phyloP scores from a whole-genome alignment of 2,888 invertebrate genomes.

The Chrysodeixis includens region DNA sequence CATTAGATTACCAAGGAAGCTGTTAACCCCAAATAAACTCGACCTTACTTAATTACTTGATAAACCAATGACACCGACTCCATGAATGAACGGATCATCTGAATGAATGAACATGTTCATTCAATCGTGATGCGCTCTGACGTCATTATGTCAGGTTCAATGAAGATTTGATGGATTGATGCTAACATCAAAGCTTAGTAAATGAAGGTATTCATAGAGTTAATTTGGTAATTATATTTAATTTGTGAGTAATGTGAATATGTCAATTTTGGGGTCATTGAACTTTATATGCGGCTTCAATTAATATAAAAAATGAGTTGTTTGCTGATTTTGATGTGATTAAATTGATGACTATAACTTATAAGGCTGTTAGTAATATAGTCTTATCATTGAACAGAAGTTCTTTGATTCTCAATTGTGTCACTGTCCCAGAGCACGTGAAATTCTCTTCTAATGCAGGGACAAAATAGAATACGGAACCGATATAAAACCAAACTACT shows the following conservation, averaged over 20 bases:
- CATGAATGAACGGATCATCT: conserved; percentile 44
- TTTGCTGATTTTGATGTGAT: no score
- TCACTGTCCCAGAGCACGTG: no score
- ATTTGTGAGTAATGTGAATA: neutral
- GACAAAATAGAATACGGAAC: no score
- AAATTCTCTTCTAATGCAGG: no score
- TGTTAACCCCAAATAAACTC: conserved; percentile 39
- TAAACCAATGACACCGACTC: conserved; percentile 40
- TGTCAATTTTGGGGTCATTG: neutral
- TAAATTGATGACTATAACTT: no score
- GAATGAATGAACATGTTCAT: conserved; percentile 50
- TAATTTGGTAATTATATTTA: neutral
- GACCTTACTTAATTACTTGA: conserved; percentile 45
- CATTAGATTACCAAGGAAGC: conserved; percentile 18
- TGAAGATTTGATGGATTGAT: conserved; percentile 48
- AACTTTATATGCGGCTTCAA: neutral
- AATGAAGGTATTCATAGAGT: neutral
- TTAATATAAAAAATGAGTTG: no score
- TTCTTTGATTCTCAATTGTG: no score
- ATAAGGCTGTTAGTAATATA: no score
- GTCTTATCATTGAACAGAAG: no score
- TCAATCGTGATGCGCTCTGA: conserved; percentile 41
- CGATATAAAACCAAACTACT: no score
- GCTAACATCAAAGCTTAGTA: conserved; percentile 14
- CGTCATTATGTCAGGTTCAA: conserved; percentile 50